Evolutionary conservation across 2,888 invertebrate genomes (phyloP), one percentile per base, ranked within the genome.

Genomic region (Stenurella melanura): DNA sequence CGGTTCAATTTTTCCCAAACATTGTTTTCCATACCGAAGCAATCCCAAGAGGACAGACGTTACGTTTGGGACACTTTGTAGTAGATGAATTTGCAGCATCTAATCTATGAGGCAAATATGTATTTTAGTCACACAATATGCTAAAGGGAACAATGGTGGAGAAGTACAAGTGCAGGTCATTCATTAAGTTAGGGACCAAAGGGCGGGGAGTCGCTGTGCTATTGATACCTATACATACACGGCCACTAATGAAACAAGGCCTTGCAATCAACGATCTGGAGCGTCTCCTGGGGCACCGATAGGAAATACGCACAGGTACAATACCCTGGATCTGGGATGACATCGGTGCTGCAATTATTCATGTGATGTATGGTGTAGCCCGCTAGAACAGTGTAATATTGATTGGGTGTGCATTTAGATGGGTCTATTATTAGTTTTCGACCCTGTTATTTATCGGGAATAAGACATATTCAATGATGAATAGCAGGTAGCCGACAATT

Each of bases 171-270:
- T 75, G 64, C 66, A 38, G 75, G 75, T 60, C 75, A 70, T 75
- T 75, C 71, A 75, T 75, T 75, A 75, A 75, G 66, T 75, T 71
- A 64, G 75, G 71, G 75, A 75, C 57, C 75, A 21, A 64, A 61
- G 69, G 70, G 75, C 70, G 73, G 70, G 66, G 77, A 61, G 34
- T 58, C 34, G 26, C 64, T 61, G 64, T 66, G 73, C 77, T 78
- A 78, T 77, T 76, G 78, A 80, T 80, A 79, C 78, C 80, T 80
- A 77, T 60, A 76, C 77, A 70, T 78, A 76, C 78, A 77, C 67
- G 75, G 76, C 76, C 77, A 85, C 86, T 89, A 89, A 89, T 89
- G 89, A 89, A 89, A 89, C 89, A 89, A 86, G 88, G 87, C 83
- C 86, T 86, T 83, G 87, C 87, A 89, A 89, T 89, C 89, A 88